phyloP scores from a whole-genome alignment of 2,888 invertebrate genomes.

The Pheosia gnoma region DNA sequence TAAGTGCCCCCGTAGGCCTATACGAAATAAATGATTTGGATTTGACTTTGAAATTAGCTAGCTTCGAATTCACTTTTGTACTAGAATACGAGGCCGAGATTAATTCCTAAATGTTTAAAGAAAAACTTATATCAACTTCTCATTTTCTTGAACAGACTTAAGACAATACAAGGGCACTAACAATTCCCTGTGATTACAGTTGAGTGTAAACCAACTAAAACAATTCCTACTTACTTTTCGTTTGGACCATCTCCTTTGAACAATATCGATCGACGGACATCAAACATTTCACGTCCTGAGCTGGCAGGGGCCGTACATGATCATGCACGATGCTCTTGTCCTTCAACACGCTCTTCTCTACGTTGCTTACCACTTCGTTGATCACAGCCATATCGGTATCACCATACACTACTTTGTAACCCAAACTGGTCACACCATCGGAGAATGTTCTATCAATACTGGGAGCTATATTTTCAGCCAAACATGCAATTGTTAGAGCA shows the following conservation, averaged over 20 bases:
- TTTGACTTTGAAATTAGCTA: too few relatives aligned
- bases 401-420: constrained; percentile 63
- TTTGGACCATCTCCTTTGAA: constrained; percentile 62
- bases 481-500: constrained; percentile 26
- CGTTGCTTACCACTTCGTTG: constrained; percentile 61
- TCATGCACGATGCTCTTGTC: constrained; percentile 42
- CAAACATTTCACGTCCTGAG: constrained; percentile 72
- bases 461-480: constrained; percentile 44
- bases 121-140: too few relatives aligned
- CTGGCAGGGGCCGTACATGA: constrained; percentile 54
- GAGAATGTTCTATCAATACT: constrained; percentile 54
- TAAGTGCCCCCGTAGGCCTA: too few relatives aligned
- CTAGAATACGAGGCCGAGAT: too few relatives aligned
- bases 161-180: too few relatives aligned
- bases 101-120: too few relatives aligned
- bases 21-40: too few relatives aligned
- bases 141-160: too few relatives aligned
- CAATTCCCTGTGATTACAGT: too few relatives aligned
- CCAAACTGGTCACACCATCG: constrained; percentile 57
- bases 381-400: constrained; percentile 64
- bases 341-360: constrained; percentile 44
- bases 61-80: too few relatives aligned
- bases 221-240: constrained; percentile 64
- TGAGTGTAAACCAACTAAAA: not conserved
- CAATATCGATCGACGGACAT: constrained; percentile 75